These are phyloP conservation scores for Pimpla rufipes DNA, from an alignment of 2,888 invertebrate species.

Conservation along the genomic window DNA sequence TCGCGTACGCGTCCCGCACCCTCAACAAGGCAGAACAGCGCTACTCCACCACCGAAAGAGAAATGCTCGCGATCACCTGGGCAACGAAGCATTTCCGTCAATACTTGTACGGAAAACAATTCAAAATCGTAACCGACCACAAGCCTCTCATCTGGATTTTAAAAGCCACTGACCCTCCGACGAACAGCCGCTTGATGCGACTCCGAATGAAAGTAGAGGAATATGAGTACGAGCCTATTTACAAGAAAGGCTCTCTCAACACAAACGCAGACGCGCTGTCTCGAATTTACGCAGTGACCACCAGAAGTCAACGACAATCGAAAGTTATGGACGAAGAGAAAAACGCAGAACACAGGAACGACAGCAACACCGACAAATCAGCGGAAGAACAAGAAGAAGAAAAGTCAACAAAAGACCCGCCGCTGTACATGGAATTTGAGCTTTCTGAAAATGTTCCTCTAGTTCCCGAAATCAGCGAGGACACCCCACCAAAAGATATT, in stretches of 20 bases:
- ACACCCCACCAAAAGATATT: neutral
- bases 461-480: constrained; percentile 23
- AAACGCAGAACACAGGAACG: neutral
- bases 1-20: constrained; percentile 30
- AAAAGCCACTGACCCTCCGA: constrained; percentile 47
- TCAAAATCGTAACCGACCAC: constrained; percentile 64
- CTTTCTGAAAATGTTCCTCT: neutral
- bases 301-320: constrained; percentile 1
- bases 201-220: constrained; percentile 56
- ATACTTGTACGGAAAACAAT: constrained; percentile 64
- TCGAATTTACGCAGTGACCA: constrained; percentile 35
- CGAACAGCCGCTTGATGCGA: constrained; percentile 38
- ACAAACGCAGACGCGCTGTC: constrained; percentile 56
- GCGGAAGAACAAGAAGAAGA: neutral
- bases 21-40: constrained; percentile 38
- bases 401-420: neutral
- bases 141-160: constrained; percentile 56
- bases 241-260: constrained; percentile 56
- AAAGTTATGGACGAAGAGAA: neutral
- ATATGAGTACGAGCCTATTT: constrained; percentile 58
- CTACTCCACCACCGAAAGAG: constrained; percentile 58
- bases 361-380: neutral
- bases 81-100: constrained; percentile 60
- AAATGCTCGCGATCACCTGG: constrained; percentile 60
- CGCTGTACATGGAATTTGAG: constrained; percentile 30